Conservation (phyloP, 2,797 vertebrate genomes). For the Pangasius sanitwongsei region DNA sequence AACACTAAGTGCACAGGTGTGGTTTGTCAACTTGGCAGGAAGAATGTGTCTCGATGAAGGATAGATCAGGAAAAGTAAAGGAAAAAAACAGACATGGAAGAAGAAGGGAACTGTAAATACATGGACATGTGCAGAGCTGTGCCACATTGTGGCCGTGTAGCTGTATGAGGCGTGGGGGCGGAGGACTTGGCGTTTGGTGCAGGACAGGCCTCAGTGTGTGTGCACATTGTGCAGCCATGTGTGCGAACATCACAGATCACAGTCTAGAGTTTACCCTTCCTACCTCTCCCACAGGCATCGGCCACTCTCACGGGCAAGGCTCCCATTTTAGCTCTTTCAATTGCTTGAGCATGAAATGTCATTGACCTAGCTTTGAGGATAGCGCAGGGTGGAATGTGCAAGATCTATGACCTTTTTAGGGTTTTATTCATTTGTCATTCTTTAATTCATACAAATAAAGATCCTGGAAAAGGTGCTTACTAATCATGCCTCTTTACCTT, state of each 20-base stretch:
- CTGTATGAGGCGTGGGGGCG: slow-evolving; percentile 52
- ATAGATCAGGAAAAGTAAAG: background rate
- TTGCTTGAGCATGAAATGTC: slow-evolving; percentile 49
- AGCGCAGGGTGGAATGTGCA: background rate
- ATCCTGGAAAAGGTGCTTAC: background rate
- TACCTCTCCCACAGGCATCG: slow-evolving; percentile 54
- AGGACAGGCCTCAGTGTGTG: slow-evolving; percentile 57
- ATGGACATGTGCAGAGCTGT: slow-evolving; percentile 37
- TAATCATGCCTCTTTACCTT: background rate
- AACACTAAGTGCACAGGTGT: background rate
- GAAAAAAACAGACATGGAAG: slow-evolving; percentile 18
- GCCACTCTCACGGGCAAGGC: slow-evolving; percentile 52
- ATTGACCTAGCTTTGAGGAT: slow-evolving; percentile 47
- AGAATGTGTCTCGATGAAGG: background rate
- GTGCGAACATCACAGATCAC: slow-evolving; percentile 44
- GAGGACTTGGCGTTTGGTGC: slow-evolving; percentile 54
- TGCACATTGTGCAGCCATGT: slow-evolving; percentile 62
- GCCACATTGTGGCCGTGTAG: slow-evolving; percentile 48
- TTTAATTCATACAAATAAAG: background rate
- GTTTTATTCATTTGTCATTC: background rate
- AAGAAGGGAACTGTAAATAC: background rate
- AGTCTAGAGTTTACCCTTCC: slow-evolving; percentile 55
- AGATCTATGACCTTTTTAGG: background rate
- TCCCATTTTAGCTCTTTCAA: slow-evolving; percentile 41
- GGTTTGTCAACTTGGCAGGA: background rate